Base-by-base conservation (phyloP, 2,888 invertebrate genomes). In the Parascotia fuliginaria region DNA sequence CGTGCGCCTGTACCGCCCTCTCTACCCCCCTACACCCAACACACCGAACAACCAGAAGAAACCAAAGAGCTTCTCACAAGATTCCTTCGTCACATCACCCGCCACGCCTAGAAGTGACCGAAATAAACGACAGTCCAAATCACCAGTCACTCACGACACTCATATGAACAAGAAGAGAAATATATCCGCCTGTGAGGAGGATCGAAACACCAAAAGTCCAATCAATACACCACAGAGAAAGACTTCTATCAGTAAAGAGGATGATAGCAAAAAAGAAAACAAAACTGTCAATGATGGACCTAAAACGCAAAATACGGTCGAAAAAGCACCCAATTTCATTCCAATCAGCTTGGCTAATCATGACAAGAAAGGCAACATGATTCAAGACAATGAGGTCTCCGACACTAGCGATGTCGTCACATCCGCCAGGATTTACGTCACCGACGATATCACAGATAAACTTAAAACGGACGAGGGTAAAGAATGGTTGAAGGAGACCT, bases 351-450 rank as follows among this genome's bases (percentile, higher is more conserved):
- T 86, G 0, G 70, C 75, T 1, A 90, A 90, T 62, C 86, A 73
- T 49, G 87, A 91, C 70, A 82, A 85, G 22, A 77, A 71, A 33
- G 90, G 89, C 1, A 86, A 87, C 40, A 80, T 92, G 12, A 89
- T 92, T 39, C 91, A 92, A 67, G 90, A 91, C 46, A 91, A 85
- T 60, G 89, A 91, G 68, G 89, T 92, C 2, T 90, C 91, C 0
- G 89, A 91, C 37, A 88, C 91, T 0, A 91, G 87, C 42, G 85
- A 88, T 38, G 79, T 77, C 1, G 69, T 89, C 13, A 83, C 86
- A 3, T 79, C 87, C 1, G 92, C 93, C 0, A 88, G 93, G 51
- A 92, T 94, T 37, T 89, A 92, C 56, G 75, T 94, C 64, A 88
- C 91, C 0, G 81, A 82, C 15, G 90, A 92, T 16, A 83, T 93